phyloP scores from a whole-genome alignment of 2,797 vertebrate species.

The Pteropus rufus region DNA sequence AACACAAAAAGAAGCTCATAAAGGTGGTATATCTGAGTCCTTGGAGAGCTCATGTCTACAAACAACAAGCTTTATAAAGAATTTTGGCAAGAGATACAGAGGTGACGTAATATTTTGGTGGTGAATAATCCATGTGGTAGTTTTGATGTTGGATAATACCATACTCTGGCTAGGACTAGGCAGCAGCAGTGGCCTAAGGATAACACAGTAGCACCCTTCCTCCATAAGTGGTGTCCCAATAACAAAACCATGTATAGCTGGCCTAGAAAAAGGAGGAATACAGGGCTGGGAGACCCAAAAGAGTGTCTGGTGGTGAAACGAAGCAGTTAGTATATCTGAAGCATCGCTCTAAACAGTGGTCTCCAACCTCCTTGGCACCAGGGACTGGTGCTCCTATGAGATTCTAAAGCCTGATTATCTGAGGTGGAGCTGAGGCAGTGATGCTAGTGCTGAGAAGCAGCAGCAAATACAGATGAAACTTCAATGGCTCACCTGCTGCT shows the following conservation, averaged over 20 bases:
- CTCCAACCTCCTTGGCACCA: no score
- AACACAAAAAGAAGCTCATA: slow-evolving; percentile 10
- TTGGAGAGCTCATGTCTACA: not conserved
- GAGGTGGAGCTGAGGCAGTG: no score
- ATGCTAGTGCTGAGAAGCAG: no score
- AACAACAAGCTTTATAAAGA: not conserved
- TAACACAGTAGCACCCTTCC: not conserved
- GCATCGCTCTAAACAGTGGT: not conserved
- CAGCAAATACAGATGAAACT: no score
- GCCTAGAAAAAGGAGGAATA: not conserved
- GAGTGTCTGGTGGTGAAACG: not conserved
- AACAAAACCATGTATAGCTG: not conserved
- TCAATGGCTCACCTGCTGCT: no score
- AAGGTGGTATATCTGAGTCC: not conserved
- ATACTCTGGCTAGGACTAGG: not conserved
- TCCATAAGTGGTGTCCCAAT: not conserved
- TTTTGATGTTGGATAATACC: not conserved
- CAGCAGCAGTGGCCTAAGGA: not conserved
- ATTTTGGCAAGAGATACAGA: not conserved
- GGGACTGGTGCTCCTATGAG: no score
- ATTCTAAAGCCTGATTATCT: no score
- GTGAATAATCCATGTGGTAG: not conserved
- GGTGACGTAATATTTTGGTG: not conserved
- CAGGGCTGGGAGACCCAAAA: not conserved
- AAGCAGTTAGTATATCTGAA: not conserved